Base-by-base conservation (phyloP, 1,140 invertebrate genomes). In the Elymnias hypermnestra region DNA sequence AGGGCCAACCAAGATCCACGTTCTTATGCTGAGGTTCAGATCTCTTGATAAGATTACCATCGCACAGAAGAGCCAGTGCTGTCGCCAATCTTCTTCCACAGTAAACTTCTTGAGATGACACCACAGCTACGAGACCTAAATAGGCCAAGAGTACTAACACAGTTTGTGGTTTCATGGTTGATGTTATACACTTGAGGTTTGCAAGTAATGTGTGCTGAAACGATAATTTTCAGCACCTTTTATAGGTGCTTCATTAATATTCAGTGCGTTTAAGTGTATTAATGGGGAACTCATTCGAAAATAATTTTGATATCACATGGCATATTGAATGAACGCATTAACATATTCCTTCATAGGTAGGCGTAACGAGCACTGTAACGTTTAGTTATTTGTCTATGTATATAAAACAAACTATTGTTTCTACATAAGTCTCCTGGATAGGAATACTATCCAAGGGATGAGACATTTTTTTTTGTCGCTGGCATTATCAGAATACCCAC, bases 1-100 rank as follows among this genome's bases (percentile, higher is more conserved):
- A 59, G 3, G 53, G 60, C 36, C 50, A 59, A 5, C 7, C 2
- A 2, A 12, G 4, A 2, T 29, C 26, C 2, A 13, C 3, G 2
- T 3, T 13, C 10, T 1, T 12, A 4, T 13, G 9, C 6, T 21
- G 19, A 4, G 12, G 2, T 5, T 29, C 26, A 8, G 51, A 44
- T 19, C 55, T 45, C 15, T 58, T 58, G 6, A 52, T 47, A n/a
- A 55, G 36, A 13, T 47, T 46, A n/a, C 45, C 42, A 7, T 49
- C 31, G 28, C 59, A 62, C 8, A 58, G 19, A 0, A 49, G 23
- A 6, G 43, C 59, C 15, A 62, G 6, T 6, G 45, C 41, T 7
- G 41, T 39, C 0, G 52, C 43, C n/a, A 58, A 19, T 4, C 51
- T 26, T 21, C 55, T 28, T 5, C 55, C 59, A 21, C 59, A 62